Conservation (phyloP, 2,113 vertebrate genomes). For the Caranx ignobilis region DNA sequence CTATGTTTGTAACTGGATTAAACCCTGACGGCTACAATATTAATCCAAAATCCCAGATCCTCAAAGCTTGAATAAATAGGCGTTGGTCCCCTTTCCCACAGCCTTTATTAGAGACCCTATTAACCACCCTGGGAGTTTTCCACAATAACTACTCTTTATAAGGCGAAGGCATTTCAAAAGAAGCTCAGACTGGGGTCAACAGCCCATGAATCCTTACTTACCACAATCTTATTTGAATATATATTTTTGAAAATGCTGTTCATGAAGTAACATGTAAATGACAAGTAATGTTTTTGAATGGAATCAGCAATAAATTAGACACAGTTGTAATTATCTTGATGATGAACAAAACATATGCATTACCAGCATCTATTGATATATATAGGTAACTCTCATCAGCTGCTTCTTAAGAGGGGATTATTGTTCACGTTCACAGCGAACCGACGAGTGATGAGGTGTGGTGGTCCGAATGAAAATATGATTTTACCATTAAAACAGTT, state of each 20-base stretch:
- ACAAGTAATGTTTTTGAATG: not conserved
- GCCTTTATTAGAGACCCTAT: not conserved
- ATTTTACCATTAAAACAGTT: not conserved
- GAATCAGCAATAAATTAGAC: not conserved
- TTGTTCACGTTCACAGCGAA: not conserved
- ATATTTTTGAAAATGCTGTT: not conserved
- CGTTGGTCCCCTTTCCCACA: slow-evolving; percentile 21
- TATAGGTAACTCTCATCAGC: not conserved
- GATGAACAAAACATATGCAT: not conserved
- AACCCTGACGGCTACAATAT: slow-evolving; percentile 56
- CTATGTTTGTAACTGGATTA: slow-evolving; percentile 72
- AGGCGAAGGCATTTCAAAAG: not conserved
- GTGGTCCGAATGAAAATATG: not conserved
- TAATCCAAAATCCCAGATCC: slow-evolving; percentile 71
- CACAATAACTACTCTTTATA: not conserved
- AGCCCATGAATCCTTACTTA: accelerated
- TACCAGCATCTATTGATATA: not conserved
- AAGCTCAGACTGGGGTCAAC: not conserved
- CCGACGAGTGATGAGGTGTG: not conserved
- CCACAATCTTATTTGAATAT: not conserved
- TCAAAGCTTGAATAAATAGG: slow-evolving; percentile 60
- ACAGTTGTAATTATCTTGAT: not conserved
- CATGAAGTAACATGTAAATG: not conserved
- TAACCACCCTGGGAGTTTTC: not conserved
- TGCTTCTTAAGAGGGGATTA: not conserved